A percentile compares a stretch with the other conserved stretches of the same genome.
phyloP scores from a whole-genome alignment of 2,888 invertebrate genomes.

The Panzeria rudis region DNA sequence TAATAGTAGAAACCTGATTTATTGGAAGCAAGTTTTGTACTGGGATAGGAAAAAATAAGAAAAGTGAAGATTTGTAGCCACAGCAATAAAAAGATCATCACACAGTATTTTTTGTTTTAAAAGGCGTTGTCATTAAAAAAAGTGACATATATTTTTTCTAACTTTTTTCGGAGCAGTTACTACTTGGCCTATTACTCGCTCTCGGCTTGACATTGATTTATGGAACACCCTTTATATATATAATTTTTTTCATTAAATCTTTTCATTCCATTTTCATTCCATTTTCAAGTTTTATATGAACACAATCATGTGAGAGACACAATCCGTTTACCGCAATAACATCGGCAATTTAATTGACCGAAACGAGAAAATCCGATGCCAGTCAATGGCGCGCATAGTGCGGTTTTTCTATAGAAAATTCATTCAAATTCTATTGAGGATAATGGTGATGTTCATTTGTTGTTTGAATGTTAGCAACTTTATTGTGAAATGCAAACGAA shows the following conservation, averaged over 20 bases:
- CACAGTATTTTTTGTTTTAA: too few relatives aligned
- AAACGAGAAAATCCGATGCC: slow-evolving; percentile 73
- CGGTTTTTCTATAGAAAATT: slow-evolving; percentile 61
- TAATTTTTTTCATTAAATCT: slow-evolving; percentile 32
- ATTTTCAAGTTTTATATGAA: slow-evolving; percentile 57
- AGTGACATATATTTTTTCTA: too few relatives aligned
- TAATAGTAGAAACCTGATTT: too few relatives aligned
- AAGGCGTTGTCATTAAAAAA: too few relatives aligned
- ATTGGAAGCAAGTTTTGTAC: too few relatives aligned
- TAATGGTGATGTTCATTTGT: slow-evolving; percentile 44
- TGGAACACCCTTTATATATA: too few relatives aligned
- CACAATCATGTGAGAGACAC: slow-evolving; percentile 71
- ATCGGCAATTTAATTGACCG: slow-evolving; percentile 76
- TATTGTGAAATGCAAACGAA: slow-evolving; percentile 63
- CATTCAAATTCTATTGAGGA: slow-evolving; percentile 50
- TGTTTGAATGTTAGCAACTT: slow-evolving; percentile 51
- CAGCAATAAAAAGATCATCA: too few relatives aligned
- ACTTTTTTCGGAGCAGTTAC: too few relatives aligned
- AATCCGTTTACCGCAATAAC: slow-evolving; percentile 75
- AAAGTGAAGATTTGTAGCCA: too few relatives aligned
- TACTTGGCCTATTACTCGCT: too few relatives aligned
- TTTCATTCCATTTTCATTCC: slow-evolving; percentile 61
- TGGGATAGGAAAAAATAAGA: too few relatives aligned
- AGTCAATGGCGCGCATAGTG: slow-evolving; percentile 70
- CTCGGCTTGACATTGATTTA: too few relatives aligned